These are phyloP conservation scores for Ceryle rudis DNA, from an alignment of 2,797 vertebrate genomes.

Conservation along the genomic window DNA sequence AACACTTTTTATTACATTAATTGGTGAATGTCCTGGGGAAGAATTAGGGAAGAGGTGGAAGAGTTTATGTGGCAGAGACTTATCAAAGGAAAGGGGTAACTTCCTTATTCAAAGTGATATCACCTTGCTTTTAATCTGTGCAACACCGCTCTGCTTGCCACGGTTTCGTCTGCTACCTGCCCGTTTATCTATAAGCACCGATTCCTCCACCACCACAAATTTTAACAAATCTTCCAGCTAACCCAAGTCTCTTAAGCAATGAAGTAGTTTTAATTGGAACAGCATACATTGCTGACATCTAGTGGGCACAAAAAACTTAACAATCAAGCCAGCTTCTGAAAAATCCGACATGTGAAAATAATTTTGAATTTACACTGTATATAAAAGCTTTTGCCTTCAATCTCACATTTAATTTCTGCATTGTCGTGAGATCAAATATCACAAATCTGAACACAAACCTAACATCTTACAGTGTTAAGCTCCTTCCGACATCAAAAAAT, in stretches of 20 bases:
- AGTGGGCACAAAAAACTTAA: background rate
- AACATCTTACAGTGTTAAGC: background rate
- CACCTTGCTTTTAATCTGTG: rapidly evolving
- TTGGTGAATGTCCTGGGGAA: rapidly evolving
- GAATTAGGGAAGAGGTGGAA: background rate
- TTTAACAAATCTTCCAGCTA: rapidly evolving
- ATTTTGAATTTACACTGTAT: rapidly evolving
- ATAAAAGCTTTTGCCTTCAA: rapidly evolving
- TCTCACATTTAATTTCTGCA: background rate
- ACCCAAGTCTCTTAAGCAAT: rapidly evolving
- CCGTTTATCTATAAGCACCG: background rate
- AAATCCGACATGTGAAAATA: rapidly evolving
- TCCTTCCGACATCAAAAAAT: background rate
- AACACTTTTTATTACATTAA: background rate
- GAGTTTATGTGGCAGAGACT: rapidly evolving
- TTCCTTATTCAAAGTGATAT: background rate
- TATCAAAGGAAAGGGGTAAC: background rate
- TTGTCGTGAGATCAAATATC: rapidly evolving
- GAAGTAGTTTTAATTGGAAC: background rate
- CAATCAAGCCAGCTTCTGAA: background rate
- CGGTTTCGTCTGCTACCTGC: rapidly evolving
- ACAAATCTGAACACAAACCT: background rate
- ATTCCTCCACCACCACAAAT: rapidly evolving
- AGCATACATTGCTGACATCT: constrained; percentile 10
- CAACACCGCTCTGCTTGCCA: background rate